These are phyloP conservation scores for Propithecus coquereli DNA, from an alignment of 2,113 vertebrate genomes.

Conservation along the genomic window DNA sequence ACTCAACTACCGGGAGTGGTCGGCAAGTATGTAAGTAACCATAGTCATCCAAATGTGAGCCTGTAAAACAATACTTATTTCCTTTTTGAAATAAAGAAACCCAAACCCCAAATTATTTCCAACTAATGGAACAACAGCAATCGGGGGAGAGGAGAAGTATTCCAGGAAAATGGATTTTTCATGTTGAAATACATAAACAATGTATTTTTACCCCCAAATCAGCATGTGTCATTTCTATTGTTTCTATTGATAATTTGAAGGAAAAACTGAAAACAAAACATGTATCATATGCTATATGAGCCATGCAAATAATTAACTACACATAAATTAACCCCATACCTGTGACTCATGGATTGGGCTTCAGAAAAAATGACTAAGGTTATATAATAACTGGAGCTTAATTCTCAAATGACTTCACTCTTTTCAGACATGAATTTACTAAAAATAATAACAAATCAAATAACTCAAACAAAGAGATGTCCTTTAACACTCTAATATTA, in stretches of 20 bases:
- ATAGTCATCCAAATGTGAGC: not conserved
- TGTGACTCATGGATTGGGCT: accelerated
- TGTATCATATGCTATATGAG: accelerated
- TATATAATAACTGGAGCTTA: not conserved
- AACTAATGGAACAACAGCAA: not conserved
- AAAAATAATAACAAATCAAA: not conserved
- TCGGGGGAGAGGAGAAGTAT: not conserved
- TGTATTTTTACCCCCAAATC: not conserved
- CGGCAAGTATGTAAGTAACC: not conserved
- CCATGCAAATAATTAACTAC: not conserved
- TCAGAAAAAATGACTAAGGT: not conserved
- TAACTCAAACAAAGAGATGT: not conserved
- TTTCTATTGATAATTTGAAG: not conserved
- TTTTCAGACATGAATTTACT: not conserved
- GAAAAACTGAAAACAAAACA: not conserved
- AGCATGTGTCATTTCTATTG: not conserved
- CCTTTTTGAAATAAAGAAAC: not conserved
- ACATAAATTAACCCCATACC: not conserved
- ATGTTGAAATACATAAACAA: not conserved
- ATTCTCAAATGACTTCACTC: not conserved
- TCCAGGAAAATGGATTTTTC: not conserved
- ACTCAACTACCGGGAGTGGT: no score
- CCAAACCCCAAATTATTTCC: not conserved
- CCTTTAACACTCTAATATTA: not conserved
- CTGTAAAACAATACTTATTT: not conserved